Evolutionary conservation across 2,113 vertebrate species (phyloP).

Genomic region (Cyanoramphus novaezelandiae): DNA sequence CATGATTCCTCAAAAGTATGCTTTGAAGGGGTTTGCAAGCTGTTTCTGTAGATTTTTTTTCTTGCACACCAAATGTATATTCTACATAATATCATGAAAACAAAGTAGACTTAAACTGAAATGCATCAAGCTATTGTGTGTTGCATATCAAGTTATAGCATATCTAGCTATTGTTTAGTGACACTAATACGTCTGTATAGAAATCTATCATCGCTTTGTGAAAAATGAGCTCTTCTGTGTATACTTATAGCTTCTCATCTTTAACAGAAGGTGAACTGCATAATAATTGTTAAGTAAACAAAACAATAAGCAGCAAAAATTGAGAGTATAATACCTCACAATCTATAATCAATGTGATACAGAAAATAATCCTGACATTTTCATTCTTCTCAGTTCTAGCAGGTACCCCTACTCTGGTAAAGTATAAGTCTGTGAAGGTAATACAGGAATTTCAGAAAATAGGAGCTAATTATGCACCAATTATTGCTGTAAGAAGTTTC

Average conservation of each 20-base stretch:
- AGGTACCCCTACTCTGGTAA: neutral
- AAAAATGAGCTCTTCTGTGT: neutral
- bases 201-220: neutral
- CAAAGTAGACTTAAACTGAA: neutral
- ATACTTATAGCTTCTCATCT: neutral
- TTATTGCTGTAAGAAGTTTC: neutral
- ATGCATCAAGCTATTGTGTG: neutral
- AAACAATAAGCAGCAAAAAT: neutral
- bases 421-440: neutral
- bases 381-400: neutral
- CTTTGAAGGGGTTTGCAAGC: neutral
- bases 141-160: neutral
- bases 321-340: neutral
- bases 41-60: constrained; percentile 43
- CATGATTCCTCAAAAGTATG: constrained; percentile 46
- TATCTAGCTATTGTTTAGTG: neutral
- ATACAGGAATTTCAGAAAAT: neutral
- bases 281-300: neutral
- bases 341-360: neutral
- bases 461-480: neutral
- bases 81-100: constrained; percentile 16
- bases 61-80: neutral
- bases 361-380: neutral
- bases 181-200: neutral
- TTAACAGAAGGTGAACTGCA: neutral